Evolutionary conservation across 2,888 invertebrate genomes (phyloP).

Genomic region (Pandemis corylana): DNA sequence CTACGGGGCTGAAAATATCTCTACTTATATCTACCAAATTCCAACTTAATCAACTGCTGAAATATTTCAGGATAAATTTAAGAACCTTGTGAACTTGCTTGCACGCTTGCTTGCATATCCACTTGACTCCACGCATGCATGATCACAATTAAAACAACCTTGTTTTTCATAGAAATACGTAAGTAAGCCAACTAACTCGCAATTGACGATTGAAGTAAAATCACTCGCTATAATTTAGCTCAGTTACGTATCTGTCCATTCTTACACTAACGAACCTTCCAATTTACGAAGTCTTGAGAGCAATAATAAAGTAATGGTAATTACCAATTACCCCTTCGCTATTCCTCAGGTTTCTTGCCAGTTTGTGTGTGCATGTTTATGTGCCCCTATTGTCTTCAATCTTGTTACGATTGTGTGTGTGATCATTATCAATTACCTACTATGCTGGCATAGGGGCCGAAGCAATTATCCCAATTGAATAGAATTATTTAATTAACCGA

Average conservation of each 20-base stretch:
- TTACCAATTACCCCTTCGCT: not conserved
- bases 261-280: conserved; percentile 1
- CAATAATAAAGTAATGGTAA: not conserved
- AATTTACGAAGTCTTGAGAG: not conserved
- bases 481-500: conserved; percentile 42
- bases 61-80: no score
- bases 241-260: not conserved
- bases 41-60: no score
- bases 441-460: conserved; percentile 35
- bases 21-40: no score
- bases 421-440: not conserved
- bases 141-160: no score
- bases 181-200: no score
- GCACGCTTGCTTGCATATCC: no score
- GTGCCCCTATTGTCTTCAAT: conserved; percentile 21
- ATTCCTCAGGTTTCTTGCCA: not conserved
- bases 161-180: no score
- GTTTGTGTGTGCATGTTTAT: conserved; percentile 16
- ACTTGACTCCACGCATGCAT: no score
- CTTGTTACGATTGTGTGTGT: not conserved
- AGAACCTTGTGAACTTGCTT: no score
- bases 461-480: conserved; percentile 54
- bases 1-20: no score
- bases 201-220: no score
- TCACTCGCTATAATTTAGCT: not conserved